Conservation (phyloP, 1,140 invertebrate genomes). For the Philopotamus ludificatus region DNA sequence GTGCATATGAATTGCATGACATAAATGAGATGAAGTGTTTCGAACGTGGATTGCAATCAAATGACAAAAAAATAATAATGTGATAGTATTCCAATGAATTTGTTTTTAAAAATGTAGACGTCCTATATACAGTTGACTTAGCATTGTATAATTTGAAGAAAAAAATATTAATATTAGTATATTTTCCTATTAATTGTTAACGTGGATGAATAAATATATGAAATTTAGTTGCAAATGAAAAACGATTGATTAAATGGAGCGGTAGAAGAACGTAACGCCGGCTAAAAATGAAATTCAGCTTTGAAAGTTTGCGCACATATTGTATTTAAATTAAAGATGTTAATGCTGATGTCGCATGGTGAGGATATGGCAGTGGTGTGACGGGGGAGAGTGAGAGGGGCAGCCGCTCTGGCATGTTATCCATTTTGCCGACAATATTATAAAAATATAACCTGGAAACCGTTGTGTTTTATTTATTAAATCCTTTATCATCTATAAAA, state of each 20-base stretch:
- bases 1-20: not conserved
- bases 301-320: no score
- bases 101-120: slow-evolving; percentile 30
- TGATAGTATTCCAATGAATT: slow-evolving; percentile 30
- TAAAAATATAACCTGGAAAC: slow-evolving; percentile 41
- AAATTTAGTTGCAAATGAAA: slow-evolving; percentile 28
- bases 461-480: no score
- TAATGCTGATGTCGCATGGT: no score
- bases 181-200: slow-evolving; percentile 32
- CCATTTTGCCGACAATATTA: slow-evolving; percentile 43
- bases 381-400: not conserved
- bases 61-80: slow-evolving; percentile 23
- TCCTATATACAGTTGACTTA: slow-evolving; percentile 30
- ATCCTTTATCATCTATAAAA: no score
- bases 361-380: not conserved
- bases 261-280: not conserved
- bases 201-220: slow-evolving; percentile 17
- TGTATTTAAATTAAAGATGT: no score
- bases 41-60: slow-evolving; percentile 27
- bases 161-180: slow-evolving; percentile 30
- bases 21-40: not conserved
- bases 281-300: not conserved
- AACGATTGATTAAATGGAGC: slow-evolving; percentile 15
- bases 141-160: slow-evolving; percentile 32
- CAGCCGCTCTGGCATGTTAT: slow-evolving; percentile 36